Evolutionary conservation across 2,797 vertebrate species (phyloP).

Genomic region (Cossypha polioptera): DNA sequence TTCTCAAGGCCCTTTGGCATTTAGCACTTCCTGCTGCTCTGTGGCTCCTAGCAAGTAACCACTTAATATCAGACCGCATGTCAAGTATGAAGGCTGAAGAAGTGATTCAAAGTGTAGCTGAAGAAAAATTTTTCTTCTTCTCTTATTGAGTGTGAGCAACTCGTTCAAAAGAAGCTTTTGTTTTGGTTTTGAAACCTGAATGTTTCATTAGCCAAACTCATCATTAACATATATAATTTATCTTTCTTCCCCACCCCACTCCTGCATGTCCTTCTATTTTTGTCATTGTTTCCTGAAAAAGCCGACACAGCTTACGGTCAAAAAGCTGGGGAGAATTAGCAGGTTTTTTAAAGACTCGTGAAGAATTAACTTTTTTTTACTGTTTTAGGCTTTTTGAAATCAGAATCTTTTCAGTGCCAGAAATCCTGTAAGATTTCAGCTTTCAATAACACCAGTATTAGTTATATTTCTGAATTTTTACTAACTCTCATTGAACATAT

Average conservation of each 20-base stretch:
- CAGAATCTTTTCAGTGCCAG: not conserved
- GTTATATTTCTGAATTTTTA: not conserved
- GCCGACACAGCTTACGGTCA: not conserved
- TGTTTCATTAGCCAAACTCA: not conserved
- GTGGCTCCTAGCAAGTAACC: slow-evolving; percentile 17
- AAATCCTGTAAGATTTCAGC: not conserved
- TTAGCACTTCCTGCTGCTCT: slow-evolving; percentile 50
- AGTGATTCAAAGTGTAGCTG: not conserved
- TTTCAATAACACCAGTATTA: not conserved
- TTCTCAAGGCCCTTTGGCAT: slow-evolving; percentile 27
- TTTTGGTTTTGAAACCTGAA: not conserved
- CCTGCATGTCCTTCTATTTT: not conserved
- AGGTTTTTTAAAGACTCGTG: not conserved
- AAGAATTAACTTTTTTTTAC: not conserved
- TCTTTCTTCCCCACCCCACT: not conserved
- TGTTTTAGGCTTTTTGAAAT: not conserved
- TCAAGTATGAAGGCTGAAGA: not conserved
- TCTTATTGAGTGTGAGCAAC: not conserved
- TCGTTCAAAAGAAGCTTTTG: not conserved
- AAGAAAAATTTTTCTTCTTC: not conserved
- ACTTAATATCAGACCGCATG: not conserved
- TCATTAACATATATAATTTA: not conserved
- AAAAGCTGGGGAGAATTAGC: not conserved
- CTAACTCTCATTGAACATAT: not conserved
- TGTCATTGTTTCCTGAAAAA: not conserved